Conservation (phyloP, 2,113 vertebrate genomes). For the Pelodiscus sinensis region DNA sequence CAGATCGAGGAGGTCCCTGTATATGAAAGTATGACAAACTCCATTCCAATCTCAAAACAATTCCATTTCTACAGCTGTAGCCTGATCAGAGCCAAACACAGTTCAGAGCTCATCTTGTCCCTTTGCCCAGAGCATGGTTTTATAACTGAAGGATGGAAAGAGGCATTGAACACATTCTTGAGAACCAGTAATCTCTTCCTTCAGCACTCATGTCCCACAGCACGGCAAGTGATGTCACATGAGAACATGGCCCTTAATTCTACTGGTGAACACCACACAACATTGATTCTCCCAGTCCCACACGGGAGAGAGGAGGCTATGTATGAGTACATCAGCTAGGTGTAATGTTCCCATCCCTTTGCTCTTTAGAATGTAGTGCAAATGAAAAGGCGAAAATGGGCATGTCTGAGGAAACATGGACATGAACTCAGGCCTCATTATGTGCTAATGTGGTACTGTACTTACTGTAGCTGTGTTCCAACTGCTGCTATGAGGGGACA, state of each 20-base stretch:
- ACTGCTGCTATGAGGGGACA: accelerated
- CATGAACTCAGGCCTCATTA: not conserved
- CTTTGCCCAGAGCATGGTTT: conserved; percentile 27
- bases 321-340: not conserved
- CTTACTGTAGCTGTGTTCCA: not conserved
- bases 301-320: accelerated
- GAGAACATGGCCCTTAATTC: not conserved
- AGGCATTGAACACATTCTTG: not conserved
- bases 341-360: accelerated
- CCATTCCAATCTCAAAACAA: conserved; percentile 34
- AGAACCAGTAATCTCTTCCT: not conserved
- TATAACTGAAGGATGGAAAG: conserved; percentile 4
- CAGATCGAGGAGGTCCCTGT: not conserved
- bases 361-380: accelerated
- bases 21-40: conserved; percentile 1
- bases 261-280: not conserved
- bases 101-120: not conserved
- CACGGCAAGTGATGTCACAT: not conserved
- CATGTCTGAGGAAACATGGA: not conserved
- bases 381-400: not conserved
- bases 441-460: not conserved
- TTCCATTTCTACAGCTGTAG: conserved; percentile 58
- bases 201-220: accelerated
- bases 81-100: conserved; percentile 42
- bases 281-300: not conserved